A percentile compares a stretch with the other conserved stretches of the same genome.
These are phyloP conservation scores for Ascaphus truei DNA, from an alignment of 2,113 vertebrate species.

Conservation along the genomic window DNA sequence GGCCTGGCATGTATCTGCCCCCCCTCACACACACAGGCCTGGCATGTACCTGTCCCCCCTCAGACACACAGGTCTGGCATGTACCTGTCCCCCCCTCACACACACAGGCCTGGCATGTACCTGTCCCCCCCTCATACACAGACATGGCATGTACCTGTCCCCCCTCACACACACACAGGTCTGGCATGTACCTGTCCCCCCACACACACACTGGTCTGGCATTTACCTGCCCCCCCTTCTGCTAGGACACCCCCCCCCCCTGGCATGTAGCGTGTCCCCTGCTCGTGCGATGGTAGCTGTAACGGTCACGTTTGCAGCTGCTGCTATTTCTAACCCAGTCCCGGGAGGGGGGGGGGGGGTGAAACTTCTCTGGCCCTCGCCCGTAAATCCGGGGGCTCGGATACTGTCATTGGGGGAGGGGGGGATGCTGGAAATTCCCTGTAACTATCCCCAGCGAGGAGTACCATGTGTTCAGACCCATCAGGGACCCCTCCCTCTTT, in stretches of 20 bases:
- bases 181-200: neutral
- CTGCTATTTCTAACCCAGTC: slow-evolving; percentile 49
- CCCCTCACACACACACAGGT: accelerated
- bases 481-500: slow-evolving; percentile 32
- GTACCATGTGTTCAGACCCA: slow-evolving; percentile 22
- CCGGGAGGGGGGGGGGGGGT: neutral
- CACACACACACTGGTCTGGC: neutral
- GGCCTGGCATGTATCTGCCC: neutral
- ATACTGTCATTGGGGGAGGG: neutral
- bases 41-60: no score
- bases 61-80: no score
- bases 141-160: neutral
- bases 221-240: neutral
- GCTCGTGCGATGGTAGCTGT: neutral
- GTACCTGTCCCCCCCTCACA: no score
- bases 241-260: no score
- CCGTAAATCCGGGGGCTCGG: slow-evolving; percentile 25
- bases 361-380: slow-evolving; percentile 21
- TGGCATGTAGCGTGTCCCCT: neutral
- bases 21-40: no score
- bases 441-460: neutral
- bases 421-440: slow-evolving; percentile 38
- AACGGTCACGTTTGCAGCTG: neutral
- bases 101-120: no score
- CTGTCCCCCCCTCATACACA: no score